Evolutionary conservation across 1,140 invertebrate genomes (phyloP).

Genomic region (Bilobella aurantiaca): DNA sequence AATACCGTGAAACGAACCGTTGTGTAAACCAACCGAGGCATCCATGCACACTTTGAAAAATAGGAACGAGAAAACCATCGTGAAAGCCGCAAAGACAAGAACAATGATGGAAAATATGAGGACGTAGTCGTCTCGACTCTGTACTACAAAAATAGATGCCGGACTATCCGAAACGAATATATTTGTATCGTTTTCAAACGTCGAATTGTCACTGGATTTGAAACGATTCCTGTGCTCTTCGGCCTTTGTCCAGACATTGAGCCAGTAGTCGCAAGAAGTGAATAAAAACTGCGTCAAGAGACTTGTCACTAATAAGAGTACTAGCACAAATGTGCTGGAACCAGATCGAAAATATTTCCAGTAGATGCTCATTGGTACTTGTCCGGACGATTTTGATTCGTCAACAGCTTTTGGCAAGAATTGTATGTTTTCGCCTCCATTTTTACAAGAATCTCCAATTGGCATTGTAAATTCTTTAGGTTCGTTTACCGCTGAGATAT

Average conservation of each 20-base stretch:
- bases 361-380: conserved; percentile 19
- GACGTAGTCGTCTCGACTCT: conserved; percentile 39
- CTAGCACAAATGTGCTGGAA: background rate
- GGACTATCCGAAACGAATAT: background rate
- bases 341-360: conserved; percentile 27
- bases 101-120: conserved; percentile 47
- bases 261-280: conserved; percentile 31
- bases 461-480: background rate
- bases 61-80: conserved; percentile 47
- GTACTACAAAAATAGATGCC: background rate
- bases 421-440: background rate
- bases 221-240: too few relatives aligned
- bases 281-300: conserved; percentile 24
- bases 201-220: too few relatives aligned
- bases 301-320: background rate
- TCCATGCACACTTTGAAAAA: conserved; percentile 73
- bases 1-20: conserved; percentile 65
- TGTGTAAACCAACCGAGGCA: conserved; percentile 67
- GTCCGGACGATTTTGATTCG: conserved; percentile 16
- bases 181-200: background rate
- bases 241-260: conserved; percentile 29
- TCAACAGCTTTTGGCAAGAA: conserved; percentile 20
- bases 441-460: background rate
- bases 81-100: conserved; percentile 39
- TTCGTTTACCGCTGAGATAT: background rate